Percentiles rank a stretch among this genome's conserved stretches.
Evolutionary conservation across 1,140 invertebrate genomes (phyloP).

Genomic region (Drosophila nebulosa): DNA sequence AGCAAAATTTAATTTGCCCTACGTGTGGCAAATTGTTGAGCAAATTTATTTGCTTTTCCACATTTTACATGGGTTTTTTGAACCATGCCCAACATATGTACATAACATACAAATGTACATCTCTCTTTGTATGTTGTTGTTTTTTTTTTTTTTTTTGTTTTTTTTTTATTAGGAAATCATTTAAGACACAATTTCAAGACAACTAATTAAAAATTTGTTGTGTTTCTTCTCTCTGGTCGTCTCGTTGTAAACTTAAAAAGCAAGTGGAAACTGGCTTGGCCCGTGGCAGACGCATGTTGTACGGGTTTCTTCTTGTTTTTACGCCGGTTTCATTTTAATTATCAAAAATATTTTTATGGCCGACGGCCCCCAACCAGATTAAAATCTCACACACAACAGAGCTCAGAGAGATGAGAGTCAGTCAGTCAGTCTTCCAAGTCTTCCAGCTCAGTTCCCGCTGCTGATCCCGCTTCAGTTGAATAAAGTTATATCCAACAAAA

Average conservation of each 20-base stretch:
- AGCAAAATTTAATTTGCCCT: conserved; percentile 22
- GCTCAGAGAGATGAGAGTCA: conserved; percentile 12
- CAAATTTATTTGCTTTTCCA: conserved; percentile 14
- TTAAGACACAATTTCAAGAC: conserved; percentile 26
- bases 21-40: conserved; percentile 32
- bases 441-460: background rate
- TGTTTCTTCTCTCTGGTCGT: background rate
- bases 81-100: conserved; percentile 9
- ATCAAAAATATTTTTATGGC: conserved; percentile 56
- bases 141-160: background rate
- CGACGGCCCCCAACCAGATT: conserved; percentile 22
- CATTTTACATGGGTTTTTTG: conserved; percentile 37
- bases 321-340: conserved; percentile 57
- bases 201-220: conserved; percentile 37
- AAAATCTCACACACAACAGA: conserved; percentile 39
- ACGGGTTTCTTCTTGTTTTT: conserved; percentile 29
- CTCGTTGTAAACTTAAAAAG: conserved; percentile 17
- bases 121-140: background rate
- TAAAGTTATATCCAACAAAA: conserved; percentile 34
- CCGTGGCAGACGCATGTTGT: conserved; percentile 60
- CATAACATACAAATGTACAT: background rate
- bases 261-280: conserved; percentile 47
- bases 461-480: conserved; percentile 15
- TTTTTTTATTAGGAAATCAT: conserved; percentile 22
- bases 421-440: background rate